These are phyloP conservation scores for Nyctibius bracteatus DNA, from an alignment of 2,113 vertebrate genomes.

Conservation along the genomic window DNA sequence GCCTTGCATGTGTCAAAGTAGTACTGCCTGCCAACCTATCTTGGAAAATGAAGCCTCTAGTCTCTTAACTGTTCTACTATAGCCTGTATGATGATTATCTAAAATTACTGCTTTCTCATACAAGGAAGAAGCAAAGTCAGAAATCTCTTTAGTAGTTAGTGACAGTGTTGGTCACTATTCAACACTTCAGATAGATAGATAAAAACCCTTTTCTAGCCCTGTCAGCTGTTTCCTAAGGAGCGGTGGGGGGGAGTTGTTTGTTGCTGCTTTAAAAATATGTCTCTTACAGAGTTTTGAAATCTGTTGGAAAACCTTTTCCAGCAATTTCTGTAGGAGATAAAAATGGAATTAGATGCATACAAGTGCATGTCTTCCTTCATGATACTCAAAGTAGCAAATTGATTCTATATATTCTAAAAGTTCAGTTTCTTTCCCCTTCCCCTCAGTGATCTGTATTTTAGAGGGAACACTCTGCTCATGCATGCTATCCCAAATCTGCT, in stretches of 20 bases:
- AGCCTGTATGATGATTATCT: neutral
- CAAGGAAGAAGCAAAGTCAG: neutral
- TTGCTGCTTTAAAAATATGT: neutral
- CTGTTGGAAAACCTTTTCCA: neutral
- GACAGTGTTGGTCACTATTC: neutral
- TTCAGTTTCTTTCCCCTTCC: neutral
- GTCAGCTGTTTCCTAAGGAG: neutral
- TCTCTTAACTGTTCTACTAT: neutral
- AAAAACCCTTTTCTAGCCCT: neutral
- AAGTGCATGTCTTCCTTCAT: neutral
- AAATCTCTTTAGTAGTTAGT: neutral
- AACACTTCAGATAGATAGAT: neutral
- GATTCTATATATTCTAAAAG: neutral
- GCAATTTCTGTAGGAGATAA: neutral
- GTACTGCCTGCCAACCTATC: neutral
- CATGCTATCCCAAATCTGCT: neutral
- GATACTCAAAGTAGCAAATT: neutral
- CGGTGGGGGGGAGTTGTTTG: neutral
- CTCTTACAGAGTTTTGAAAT: neutral
- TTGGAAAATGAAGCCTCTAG: neutral
- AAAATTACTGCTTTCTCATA: neutral
- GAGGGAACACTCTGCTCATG: neutral
- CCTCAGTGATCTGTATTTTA: neutral
- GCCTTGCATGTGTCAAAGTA: neutral
- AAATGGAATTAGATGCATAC: neutral